Conservation (phyloP, 2,888 invertebrate species). For the Troglohyphantes excavatus region DNA sequence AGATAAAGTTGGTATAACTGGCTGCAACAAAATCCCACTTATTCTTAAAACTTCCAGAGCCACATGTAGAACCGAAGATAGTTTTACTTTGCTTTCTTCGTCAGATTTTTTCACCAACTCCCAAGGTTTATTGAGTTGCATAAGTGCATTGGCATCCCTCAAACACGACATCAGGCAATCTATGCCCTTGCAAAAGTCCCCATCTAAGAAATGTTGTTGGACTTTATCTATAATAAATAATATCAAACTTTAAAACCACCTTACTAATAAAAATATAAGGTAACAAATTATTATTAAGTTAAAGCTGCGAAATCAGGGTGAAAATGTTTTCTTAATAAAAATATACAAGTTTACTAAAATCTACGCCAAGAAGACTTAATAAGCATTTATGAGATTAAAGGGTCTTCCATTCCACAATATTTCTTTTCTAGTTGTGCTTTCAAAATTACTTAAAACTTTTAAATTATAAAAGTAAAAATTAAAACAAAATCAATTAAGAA, state of each 20-base stretch:
- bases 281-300: too few relatives aligned
- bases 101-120: constrained; percentile 87
- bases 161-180: constrained; percentile 89
- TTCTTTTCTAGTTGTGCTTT: too few relatives aligned
- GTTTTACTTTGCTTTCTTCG: constrained; percentile 84
- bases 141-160: constrained; percentile 91
- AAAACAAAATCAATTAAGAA: too few relatives aligned
- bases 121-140: constrained; percentile 95
- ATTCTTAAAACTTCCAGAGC: constrained; percentile 93
- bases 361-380: too few relatives aligned
- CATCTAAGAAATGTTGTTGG: constrained; percentile 87
- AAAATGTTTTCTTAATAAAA: too few relatives aligned
- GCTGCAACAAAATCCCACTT: constrained; percentile 90
- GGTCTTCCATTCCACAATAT: too few relatives aligned
- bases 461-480: too few relatives aligned
- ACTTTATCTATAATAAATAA: constrained; percentile 86
- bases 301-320: too few relatives aligned
- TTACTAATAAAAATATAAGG: too few relatives aligned
- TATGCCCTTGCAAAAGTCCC: constrained; percentile 91
- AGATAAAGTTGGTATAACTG: constrained; percentile 90
- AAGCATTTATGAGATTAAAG: too few relatives aligned
- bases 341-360: too few relatives aligned
- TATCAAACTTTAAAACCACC: not conserved
- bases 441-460: too few relatives aligned
- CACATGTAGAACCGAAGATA: constrained; percentile 90